Evolutionary conservation across 2,113 vertebrate species (phyloP).

Genomic region (Festucalex cinctus): DNA sequence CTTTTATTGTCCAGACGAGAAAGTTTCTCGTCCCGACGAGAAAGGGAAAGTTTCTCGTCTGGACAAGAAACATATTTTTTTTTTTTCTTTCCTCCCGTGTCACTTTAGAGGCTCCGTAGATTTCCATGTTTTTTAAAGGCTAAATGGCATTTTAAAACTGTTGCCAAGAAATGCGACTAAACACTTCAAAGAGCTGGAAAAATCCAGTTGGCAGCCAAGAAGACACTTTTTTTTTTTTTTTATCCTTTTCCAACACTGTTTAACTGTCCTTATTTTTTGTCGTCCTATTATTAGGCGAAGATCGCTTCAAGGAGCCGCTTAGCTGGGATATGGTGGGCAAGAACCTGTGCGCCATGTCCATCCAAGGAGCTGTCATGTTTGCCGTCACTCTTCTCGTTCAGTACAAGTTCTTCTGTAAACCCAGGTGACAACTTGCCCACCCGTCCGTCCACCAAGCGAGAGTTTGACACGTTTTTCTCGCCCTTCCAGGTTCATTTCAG

Average conservation of each 20-base stretch:
- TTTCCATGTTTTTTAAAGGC: constrained; percentile 24
- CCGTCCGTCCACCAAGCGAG: background rate
- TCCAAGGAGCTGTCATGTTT: constrained; percentile 89
- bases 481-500: constrained; percentile 74
- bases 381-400: constrained; percentile 88
- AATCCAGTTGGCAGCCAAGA: constrained; percentile 15
- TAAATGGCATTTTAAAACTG: constrained; percentile 45
- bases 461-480: constrained; percentile 5
- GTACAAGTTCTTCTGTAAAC: constrained; percentile 93
- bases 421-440: constrained; percentile 69
- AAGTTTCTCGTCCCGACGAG: too few relatives aligned
- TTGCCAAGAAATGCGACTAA: constrained; percentile 22
- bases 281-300: constrained; percentile 77
- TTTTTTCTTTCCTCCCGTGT: too few relatives aligned
- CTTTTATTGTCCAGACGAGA: too few relatives aligned
- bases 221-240: constrained; percentile 24
- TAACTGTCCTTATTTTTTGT: too few relatives aligned
- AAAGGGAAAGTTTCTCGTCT: too few relatives aligned
- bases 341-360: constrained; percentile 91
- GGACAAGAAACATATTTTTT: too few relatives aligned
- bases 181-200: constrained; percentile 40
- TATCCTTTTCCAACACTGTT: background rate
- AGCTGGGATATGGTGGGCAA: constrained; percentile 92
- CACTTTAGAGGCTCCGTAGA: too few relatives aligned
- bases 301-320: constrained; percentile 89